Evolutionary conservation across 1,140 invertebrate genomes (phyloP).

Genomic region (Doryteuthis pealeii): DNA sequence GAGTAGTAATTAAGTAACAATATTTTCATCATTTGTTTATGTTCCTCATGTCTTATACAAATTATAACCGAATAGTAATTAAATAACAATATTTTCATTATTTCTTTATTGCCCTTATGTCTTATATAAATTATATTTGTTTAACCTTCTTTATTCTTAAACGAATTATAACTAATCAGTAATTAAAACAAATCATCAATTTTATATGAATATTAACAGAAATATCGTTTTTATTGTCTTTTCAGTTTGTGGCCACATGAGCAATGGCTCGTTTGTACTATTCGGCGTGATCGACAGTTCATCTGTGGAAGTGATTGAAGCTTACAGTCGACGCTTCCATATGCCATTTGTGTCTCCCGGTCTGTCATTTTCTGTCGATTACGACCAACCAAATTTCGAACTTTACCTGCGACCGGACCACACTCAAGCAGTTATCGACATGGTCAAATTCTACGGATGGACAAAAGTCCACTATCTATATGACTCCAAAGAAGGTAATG

Average conservation of each 20-base stretch:
- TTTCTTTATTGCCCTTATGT: too few relatives aligned
- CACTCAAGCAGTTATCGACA: conserved; percentile 88
- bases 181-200: too few relatives aligned
- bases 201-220: too few relatives aligned
- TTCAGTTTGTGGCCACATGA: conserved; percentile 90
- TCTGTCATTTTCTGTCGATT: conserved; percentile 16
- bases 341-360: conserved; percentile 82
- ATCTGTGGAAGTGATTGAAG: conserved; percentile 90
- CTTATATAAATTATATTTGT: too few relatives aligned
- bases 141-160: too few relatives aligned
- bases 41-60: too few relatives aligned
- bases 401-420: conserved; percentile 82
- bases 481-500: conserved; percentile 91
- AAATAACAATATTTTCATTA: too few relatives aligned
- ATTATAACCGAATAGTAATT: too few relatives aligned
- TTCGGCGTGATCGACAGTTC: conserved; percentile 86
- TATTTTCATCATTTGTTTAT: too few relatives aligned
- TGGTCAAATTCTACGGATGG: conserved; percentile 88
- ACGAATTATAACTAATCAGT: too few relatives aligned
- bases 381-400: conserved; percentile 29
- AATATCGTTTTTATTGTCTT: too few relatives aligned
- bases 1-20: too few relatives aligned
- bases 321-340: conserved; percentile 92
- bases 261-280: conserved; percentile 85
- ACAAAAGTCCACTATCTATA: conserved; percentile 91